phyloP scores from a whole-genome alignment of 2,888 invertebrate species.

The Tenthredo notha region DNA sequence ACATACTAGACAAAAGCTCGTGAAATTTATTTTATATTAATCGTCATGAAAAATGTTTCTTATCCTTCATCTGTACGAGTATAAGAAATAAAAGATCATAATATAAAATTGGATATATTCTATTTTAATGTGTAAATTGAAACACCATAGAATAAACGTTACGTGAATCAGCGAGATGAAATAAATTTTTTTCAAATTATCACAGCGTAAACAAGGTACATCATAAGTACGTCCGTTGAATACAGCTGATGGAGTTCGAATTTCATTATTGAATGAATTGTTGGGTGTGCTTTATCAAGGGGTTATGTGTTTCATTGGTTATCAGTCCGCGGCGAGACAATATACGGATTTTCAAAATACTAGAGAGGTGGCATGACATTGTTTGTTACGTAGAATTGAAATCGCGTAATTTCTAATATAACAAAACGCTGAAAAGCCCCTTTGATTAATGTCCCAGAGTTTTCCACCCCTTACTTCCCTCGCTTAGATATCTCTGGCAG shows the following conservation, averaged over 20 bases:
- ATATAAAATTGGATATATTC: too few species aligned
- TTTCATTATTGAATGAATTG: not conserved
- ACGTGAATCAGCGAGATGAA: not conserved
- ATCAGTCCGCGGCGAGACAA: not conserved
- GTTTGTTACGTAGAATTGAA: slow-evolving; percentile 41
- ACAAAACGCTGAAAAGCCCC: slow-evolving; percentile 51
- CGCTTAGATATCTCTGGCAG: slow-evolving; percentile 45
- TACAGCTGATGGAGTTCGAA: not conserved
- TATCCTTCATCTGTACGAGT: not conserved
- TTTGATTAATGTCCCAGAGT: slow-evolving; percentile 45
- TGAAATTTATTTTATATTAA: not conserved
- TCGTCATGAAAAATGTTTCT: too few species aligned
- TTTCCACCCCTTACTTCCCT: slow-evolving; percentile 35
- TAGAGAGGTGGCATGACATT: slow-evolving; percentile 25
- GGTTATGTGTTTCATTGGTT: not conserved
- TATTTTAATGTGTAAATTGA: too few species aligned
- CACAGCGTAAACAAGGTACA: not conserved
- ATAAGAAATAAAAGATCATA: not conserved
- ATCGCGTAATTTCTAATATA: slow-evolving; percentile 45
- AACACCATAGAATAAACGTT: too few species aligned
- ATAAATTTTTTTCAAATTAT: not conserved
- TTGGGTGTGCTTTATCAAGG: not conserved
- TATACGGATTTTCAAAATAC: not conserved
- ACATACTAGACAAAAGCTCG: not conserved
- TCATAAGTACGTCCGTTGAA: not conserved